These are phyloP conservation scores for Mirounga angustirostris DNA, from an alignment of 2,113 vertebrate genomes.

Conservation along the genomic window DNA sequence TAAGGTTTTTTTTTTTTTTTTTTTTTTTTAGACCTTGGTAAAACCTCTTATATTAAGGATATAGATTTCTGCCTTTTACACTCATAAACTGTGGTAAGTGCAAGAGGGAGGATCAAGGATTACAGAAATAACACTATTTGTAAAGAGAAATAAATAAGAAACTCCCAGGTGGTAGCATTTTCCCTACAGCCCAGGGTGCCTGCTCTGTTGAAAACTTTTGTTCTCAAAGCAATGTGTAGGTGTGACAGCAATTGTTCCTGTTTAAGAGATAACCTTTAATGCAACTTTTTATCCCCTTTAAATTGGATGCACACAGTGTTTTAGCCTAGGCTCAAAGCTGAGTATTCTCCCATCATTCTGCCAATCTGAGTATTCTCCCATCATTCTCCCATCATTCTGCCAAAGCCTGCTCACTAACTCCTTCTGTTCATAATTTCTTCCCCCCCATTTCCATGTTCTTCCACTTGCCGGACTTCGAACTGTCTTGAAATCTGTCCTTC, in stretches of 20 bases:
- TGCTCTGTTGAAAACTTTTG: conserved; percentile 50
- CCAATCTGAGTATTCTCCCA: too few relatives aligned
- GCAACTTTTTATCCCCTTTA: not conserved
- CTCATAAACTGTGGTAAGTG: conserved; percentile 35
- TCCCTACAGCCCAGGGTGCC: not conserved
- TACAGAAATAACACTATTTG: conserved; percentile 38
- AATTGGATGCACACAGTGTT: conserved; percentile 29
- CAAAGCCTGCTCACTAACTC: not conserved
- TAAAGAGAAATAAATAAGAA: conserved; percentile 48
- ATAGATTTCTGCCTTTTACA: conserved; percentile 24
- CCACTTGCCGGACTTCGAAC: not conserved
- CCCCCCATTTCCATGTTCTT: not conserved
- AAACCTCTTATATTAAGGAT: conserved; percentile 56
- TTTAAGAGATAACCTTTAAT: conserved; percentile 46
- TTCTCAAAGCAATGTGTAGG: conserved; percentile 21
- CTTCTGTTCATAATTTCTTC: not conserved
- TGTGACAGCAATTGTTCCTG: not conserved
- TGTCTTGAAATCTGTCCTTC: not conserved
- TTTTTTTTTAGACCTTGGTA: conserved; percentile 28
- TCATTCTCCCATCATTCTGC: not conserved
- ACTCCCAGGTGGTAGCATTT: not conserved
- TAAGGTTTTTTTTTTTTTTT: not conserved
- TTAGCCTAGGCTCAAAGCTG: conserved; percentile 60
- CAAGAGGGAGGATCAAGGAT: not conserved
- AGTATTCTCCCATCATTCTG: conserved; percentile 53